A percentile compares a stretch with the other conserved stretches of the same genome.
Evolutionary conservation across 2,113 vertebrate genomes (phyloP).

Genomic region (Brachypodius melanocephalos): DNA sequence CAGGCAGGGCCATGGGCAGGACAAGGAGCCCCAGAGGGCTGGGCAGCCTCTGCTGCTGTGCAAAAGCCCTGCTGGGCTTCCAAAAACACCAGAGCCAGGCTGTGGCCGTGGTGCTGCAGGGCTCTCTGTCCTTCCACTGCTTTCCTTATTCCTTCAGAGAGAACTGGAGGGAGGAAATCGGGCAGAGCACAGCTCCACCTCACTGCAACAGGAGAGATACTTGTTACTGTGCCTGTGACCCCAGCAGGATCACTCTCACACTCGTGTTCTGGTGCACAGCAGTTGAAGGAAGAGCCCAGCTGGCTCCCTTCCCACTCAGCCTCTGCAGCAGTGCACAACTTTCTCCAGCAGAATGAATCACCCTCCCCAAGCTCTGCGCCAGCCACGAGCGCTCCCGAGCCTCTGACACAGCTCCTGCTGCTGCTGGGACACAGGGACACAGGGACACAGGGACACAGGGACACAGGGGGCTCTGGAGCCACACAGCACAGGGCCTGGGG

Average conservation of each 20-base stretch:
- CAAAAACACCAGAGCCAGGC: not conserved
- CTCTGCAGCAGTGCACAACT: not conserved
- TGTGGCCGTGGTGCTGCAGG: rapidly evolving
- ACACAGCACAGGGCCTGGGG: rapidly evolving
- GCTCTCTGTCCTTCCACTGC: not conserved
- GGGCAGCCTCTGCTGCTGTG: not conserved
- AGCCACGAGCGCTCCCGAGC: rapidly evolving
- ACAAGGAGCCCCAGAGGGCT: rapidly evolving
- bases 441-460: rapidly evolving
- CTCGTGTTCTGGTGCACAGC: not conserved
- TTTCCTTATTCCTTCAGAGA: not conserved
- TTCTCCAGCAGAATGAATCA: not conserved
- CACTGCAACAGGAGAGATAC: not conserved
- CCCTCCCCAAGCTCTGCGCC: rapidly evolving
- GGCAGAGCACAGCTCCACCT: not conserved
- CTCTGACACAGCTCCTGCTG: rapidly evolving
- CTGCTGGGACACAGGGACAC: not conserved
- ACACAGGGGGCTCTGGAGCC: rapidly evolving
- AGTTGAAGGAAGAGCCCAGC: not conserved
- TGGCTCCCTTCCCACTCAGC: conserved; percentile 6
- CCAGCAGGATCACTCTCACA: not conserved
- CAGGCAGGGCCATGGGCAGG: not conserved
- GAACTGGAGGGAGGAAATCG: not conserved
- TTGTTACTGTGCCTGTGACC: not conserved
- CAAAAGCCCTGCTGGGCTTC: rapidly evolving